Percentiles rank a stretch among this genome's conserved stretches.
Conservation (phyloP, 2,797 vertebrate genomes). For the Trichosurus vulpecula region DNA sequence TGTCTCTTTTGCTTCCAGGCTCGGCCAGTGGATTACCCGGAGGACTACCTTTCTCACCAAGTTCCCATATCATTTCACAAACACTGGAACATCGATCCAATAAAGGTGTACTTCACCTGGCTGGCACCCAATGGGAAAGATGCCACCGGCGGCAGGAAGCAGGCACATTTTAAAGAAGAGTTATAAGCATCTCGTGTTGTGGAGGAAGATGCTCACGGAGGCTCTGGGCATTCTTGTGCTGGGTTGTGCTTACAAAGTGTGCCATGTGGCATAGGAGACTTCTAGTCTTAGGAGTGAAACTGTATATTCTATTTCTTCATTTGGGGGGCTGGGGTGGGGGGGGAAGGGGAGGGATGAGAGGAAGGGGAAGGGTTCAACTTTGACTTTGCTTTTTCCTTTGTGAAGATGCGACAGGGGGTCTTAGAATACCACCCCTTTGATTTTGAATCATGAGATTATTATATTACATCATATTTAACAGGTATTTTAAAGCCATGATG, state of each 20-base stretch:
- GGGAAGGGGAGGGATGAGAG: neutral
- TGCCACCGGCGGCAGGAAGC: conserved; percentile 68
- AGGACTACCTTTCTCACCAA: conserved; percentile 94
- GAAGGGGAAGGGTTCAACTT: neutral
- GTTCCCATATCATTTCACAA: conserved; percentile 98
- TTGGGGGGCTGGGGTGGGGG: neutral
- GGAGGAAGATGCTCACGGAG: neutral
- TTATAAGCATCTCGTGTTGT: conserved; percentile 80
- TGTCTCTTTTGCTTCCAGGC: conserved; percentile 86
- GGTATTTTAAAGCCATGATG: conserved; percentile 37
- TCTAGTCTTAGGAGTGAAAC: neutral
- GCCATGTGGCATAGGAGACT: neutral
- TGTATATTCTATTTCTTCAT: neutral
- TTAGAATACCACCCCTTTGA: conserved; percentile 21
- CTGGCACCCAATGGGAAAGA: conserved; percentile 84
- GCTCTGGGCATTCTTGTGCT: neutral
- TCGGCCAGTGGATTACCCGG: conserved; percentile 94
- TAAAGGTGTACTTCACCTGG: conserved; percentile 94
- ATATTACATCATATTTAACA: neutral
- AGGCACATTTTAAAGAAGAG: conserved; percentile 87
- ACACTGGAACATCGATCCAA: conserved; percentile 96
- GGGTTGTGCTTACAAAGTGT: rapidly evolving
- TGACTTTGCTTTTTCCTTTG: neutral
- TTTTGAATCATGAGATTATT: conserved; percentile 33
- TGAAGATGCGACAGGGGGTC: neutral